phyloP scores from a whole-genome alignment of 2,888 invertebrate genomes.

The Papilio demoleus region DNA sequence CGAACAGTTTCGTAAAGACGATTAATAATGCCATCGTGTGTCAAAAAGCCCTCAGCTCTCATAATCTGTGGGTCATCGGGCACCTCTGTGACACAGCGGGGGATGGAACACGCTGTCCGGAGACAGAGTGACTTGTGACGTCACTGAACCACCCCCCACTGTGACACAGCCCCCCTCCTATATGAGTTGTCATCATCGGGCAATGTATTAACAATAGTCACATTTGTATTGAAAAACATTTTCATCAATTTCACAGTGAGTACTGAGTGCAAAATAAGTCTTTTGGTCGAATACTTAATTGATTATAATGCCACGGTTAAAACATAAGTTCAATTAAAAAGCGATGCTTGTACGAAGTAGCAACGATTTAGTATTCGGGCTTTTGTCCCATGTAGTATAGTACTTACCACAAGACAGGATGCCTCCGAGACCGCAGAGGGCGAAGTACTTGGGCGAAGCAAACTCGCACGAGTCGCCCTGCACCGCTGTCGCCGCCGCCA shows the following conservation, averaged over 20 bases:
- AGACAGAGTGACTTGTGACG: slow-evolving; percentile 47
- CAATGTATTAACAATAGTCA: too few relatives aligned
- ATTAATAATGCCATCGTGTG: too few relatives aligned
- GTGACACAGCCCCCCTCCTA: slow-evolving; percentile 60
- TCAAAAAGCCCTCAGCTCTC: slow-evolving; percentile 69
- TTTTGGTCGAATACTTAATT: too few relatives aligned
- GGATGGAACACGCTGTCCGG: slow-evolving; percentile 50
- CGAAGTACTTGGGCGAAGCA: slow-evolving; percentile 95
- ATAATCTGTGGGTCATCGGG: slow-evolving; percentile 72
- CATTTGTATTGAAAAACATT: too few relatives aligned
- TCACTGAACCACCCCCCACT: slow-evolving; percentile 43
- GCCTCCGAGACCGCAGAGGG: slow-evolving; percentile 96
- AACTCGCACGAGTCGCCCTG: slow-evolving; percentile 91
- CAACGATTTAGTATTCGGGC: too few relatives aligned
- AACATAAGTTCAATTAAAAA: too few relatives aligned
- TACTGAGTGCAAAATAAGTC: too few relatives aligned
- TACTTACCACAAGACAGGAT: slow-evolving; percentile 85
- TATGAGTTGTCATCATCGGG: slow-evolving; percentile 56
- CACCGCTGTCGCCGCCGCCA: slow-evolving; percentile 65
- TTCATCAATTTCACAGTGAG: too few relatives aligned
- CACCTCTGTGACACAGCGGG: slow-evolving; percentile 51
- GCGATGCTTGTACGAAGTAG: too few relatives aligned
- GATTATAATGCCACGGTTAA: too few relatives aligned
- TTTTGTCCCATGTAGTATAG: too few relatives aligned
- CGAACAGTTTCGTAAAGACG: too few relatives aligned